phyloP scores from a whole-genome alignment of 1,140 invertebrate genomes.

The Drosophila nigrodunni region DNA sequence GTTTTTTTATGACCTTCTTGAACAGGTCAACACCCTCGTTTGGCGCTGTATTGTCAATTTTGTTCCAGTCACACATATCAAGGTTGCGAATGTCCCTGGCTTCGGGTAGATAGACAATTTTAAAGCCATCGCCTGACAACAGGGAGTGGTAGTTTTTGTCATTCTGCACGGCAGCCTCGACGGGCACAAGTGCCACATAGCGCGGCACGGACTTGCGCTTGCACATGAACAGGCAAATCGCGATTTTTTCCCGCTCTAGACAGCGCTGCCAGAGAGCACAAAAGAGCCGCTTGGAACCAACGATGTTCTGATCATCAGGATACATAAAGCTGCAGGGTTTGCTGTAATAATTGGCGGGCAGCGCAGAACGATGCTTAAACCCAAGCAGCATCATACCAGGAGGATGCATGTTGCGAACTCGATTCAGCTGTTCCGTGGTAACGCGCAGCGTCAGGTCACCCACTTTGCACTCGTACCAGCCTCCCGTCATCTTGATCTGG shows the following conservation, averaged over 20 bases:
- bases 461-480: slow-evolving; percentile 66
- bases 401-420: slow-evolving; percentile 61
- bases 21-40: slow-evolving; percentile 66
- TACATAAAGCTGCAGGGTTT: slow-evolving; percentile 80
- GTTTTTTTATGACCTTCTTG: slow-evolving; percentile 72
- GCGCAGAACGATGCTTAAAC: slow-evolving; percentile 69
- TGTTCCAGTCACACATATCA: slow-evolving; percentile 74
- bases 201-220: slow-evolving; percentile 76
- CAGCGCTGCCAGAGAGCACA: slow-evolving; percentile 79
- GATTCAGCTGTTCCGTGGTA: slow-evolving; percentile 59
- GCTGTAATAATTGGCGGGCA: slow-evolving; percentile 59
- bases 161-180: slow-evolving; percentile 38
- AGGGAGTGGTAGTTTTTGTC: slow-evolving; percentile 56
- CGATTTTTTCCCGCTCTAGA: slow-evolving; percentile 73
- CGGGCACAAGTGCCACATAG: slow-evolving; percentile 72
- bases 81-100: slow-evolving; percentile 69
- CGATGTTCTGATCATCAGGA: slow-evolving; percentile 73
- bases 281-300: slow-evolving; percentile 78
- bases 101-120: slow-evolving; percentile 76
- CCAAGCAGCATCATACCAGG: slow-evolving; percentile 78
- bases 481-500: slow-evolving; percentile 63
- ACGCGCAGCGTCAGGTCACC: slow-evolving; percentile 54
- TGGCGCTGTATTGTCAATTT: slow-evolving; percentile 50
- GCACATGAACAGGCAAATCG: slow-evolving; percentile 76
- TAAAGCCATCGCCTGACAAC: slow-evolving; percentile 77